phyloP scores from a whole-genome alignment of 2,888 invertebrate species.

The Napeogenes inachia region DNA sequence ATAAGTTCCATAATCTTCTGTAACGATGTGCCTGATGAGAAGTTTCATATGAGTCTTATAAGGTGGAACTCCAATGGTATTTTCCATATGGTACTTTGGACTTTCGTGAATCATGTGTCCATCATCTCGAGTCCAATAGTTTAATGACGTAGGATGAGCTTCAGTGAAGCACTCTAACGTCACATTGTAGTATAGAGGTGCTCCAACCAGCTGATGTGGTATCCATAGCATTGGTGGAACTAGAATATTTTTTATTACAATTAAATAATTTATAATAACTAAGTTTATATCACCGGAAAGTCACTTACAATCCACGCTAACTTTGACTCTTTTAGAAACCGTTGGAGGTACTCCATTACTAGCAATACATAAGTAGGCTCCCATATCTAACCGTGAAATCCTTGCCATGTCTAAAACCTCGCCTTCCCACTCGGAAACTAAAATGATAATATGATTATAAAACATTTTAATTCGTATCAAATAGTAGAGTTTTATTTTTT shows the following conservation, averaged over 20 bases:
- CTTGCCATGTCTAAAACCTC: conserved; percentile 88
- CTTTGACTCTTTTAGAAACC: conserved; percentile 94
- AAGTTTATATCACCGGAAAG: neutral
- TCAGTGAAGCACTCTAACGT: conserved; percentile 93
- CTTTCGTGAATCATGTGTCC: conserved; percentile 94
- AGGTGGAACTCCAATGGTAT: conserved; percentile 81
- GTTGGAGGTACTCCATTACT: conserved; percentile 93
- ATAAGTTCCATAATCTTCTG: conserved; percentile 90
- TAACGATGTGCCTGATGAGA: conserved; percentile 86
- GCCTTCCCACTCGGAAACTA: conserved; percentile 91
- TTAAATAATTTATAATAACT: too few relatives aligned
- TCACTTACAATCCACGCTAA: conserved; percentile 95
- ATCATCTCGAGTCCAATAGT: conserved; percentile 93
- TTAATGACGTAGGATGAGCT: conserved; percentile 92
- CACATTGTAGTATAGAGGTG: conserved; percentile 88
- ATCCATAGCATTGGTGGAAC: conserved; percentile 96
- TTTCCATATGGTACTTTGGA: conserved; percentile 87
- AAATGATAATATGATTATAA: conserved; percentile 35
- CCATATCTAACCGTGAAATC: conserved; percentile 93
- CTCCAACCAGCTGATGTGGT: conserved; percentile 92
- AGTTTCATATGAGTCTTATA: conserved; percentile 94
- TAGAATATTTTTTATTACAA: conserved; percentile 46
- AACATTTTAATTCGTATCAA: conserved; percentile 28
- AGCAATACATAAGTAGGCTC: conserved; percentile 94
- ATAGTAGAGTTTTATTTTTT: conserved; percentile 13